These are phyloP conservation scores for Gari tellinella DNA, from an alignment of 2,888 invertebrate species.

Conservation along the genomic window DNA sequence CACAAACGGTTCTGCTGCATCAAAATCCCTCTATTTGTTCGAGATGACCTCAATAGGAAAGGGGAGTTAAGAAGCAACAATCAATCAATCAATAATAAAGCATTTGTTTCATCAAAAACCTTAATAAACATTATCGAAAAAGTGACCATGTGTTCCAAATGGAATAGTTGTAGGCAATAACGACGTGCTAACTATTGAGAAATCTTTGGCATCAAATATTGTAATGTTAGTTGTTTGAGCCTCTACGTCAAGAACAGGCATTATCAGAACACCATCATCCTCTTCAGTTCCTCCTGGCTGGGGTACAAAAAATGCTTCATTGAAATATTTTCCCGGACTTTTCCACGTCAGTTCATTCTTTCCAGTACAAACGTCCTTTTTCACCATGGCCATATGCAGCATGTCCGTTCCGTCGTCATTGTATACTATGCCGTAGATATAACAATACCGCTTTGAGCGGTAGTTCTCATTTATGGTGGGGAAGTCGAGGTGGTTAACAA, in stretches of 20 bases:
- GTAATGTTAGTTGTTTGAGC: slow-evolving; percentile 65
- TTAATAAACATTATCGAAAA: slow-evolving; percentile 63
- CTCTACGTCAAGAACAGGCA: slow-evolving; percentile 71
- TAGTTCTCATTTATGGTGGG: slow-evolving; percentile 76
- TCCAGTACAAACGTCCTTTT: slow-evolving; percentile 72
- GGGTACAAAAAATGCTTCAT: slow-evolving; percentile 77
- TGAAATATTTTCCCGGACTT: slow-evolving; percentile 61
- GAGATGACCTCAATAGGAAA: too few species aligned
- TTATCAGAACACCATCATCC: slow-evolving; percentile 78
- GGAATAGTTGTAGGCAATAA: slow-evolving; percentile 72
- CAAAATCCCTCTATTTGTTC: too few species aligned
- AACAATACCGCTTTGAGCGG: slow-evolving; percentile 71
- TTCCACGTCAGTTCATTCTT: slow-evolving; percentile 59
- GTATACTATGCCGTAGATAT: slow-evolving; percentile 72
- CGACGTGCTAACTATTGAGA: slow-evolving; percentile 63
- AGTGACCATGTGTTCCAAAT: slow-evolving; percentile 76
- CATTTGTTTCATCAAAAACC: too few species aligned
- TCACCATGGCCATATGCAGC: slow-evolving; percentile 69
- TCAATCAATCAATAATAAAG: too few species aligned
- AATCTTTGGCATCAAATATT: slow-evolving; percentile 69
- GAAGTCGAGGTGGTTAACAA: slow-evolving; percentile 65
- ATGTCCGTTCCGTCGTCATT: slow-evolving; percentile 68
- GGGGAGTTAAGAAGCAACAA: too few species aligned
- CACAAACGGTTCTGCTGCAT: too few species aligned
- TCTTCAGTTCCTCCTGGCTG: slow-evolving; percentile 63